Percentiles rank a stretch among this genome's conserved stretches.
phyloP scores from a whole-genome alignment of 2,797 vertebrate genomes.

The Hypotaenidia okinawae region DNA sequence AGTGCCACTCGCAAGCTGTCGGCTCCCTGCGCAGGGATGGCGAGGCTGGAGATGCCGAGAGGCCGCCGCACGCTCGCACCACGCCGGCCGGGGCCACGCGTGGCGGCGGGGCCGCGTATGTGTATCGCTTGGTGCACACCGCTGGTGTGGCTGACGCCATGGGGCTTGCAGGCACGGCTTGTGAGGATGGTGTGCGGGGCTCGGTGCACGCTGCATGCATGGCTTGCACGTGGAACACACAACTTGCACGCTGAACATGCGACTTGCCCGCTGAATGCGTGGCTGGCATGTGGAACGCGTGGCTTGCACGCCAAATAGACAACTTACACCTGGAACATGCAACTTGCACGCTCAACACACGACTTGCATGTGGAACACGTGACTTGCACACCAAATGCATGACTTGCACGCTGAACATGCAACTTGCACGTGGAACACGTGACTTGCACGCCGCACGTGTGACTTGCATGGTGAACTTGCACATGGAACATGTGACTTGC shows the following conservation, averaged over 20 bases:
- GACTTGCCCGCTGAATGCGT: background rate
- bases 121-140: background rate
- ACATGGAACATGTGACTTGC: too few species aligned
- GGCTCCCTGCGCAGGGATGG: background rate
- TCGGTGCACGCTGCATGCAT: background rate
- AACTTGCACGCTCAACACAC: too few species aligned
- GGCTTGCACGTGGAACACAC: too few species aligned
- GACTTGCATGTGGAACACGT: too few species aligned
- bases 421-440: too few species aligned
- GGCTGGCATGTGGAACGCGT: too few species aligned
- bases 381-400: background rate
- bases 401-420: too few species aligned
- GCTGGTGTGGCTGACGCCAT: background rate
- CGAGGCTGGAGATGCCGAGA: background rate
- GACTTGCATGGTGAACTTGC: too few species aligned
- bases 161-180: background rate
- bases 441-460: background rate
- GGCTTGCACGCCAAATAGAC: too few species aligned
- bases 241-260: too few species aligned
- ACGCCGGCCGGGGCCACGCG: background rate
- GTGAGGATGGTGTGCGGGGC: rapidly evolving
- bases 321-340: too few species aligned
- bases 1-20: conserved; percentile 62
- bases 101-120: too few species aligned
- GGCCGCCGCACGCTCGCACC: background rate